Evolutionary conservation across 2,888 invertebrate species (phyloP).

Genomic region (Spilarctia lutea): DNA sequence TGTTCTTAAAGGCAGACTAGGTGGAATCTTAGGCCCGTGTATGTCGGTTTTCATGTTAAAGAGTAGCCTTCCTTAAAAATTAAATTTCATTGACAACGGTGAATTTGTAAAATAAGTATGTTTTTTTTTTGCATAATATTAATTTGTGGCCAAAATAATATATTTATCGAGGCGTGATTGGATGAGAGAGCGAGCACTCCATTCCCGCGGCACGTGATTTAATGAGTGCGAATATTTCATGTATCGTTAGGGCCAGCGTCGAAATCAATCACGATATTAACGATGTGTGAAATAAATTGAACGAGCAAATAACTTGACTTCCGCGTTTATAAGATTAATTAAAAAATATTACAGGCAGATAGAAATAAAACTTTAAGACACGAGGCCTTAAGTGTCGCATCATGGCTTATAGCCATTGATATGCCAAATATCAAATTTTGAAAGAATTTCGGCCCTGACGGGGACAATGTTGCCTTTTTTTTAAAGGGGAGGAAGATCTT

Average conservation of each 20-base stretch:
- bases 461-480: no score
- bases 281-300: slow-evolving; percentile 80
- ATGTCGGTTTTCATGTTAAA: no score
- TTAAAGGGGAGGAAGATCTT: no score
- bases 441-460: no score
- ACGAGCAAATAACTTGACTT: slow-evolving; percentile 66
- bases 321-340: slow-evolving; percentile 43
- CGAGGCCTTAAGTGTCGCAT: no score
- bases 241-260: slow-evolving; percentile 80
- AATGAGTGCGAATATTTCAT: slow-evolving; percentile 84
- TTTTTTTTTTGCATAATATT: slow-evolving; percentile 52
- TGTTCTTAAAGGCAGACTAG: no score
- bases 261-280: slow-evolving; percentile 84
- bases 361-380: no score
- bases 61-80: no score
- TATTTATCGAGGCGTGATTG: slow-evolving; percentile 75
- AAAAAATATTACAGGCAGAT: slow-evolving; percentile 23
- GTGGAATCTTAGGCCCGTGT: neutral
- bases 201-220: slow-evolving; percentile 74
- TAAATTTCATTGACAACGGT: no score
- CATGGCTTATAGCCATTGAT: no score
- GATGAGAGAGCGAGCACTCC: slow-evolving; percentile 70
- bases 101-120: neutral
- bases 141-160: slow-evolving; percentile 65
- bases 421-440: no score